phyloP scores from a whole-genome alignment of 2,113 vertebrate genomes.

The Neolamprologus falcicula region DNA sequence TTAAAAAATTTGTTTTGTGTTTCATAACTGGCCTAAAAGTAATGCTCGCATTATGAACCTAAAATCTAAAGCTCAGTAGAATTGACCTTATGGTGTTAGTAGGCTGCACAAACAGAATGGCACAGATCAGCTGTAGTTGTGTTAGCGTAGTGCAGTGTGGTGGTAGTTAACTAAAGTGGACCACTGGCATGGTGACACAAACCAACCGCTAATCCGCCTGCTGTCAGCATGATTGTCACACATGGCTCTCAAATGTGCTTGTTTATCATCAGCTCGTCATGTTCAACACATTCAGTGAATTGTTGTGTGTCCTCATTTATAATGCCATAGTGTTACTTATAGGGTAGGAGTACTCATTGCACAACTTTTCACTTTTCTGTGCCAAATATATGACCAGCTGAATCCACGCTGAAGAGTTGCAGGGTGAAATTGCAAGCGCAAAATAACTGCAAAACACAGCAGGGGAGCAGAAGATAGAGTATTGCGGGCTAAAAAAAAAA shows the following conservation, averaged over 20 bases:
- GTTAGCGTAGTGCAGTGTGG: not conserved
- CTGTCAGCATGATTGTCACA: not conserved
- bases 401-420: not conserved
- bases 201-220: not conserved
- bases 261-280: not conserved
- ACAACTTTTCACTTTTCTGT: not conserved
- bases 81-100: not conserved
- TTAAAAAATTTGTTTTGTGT: not conserved
- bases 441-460: not conserved
- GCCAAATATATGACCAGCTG: not conserved
- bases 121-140: not conserved
- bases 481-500: not conserved
- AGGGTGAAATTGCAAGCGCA: not conserved
- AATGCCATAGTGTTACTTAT: not conserved
- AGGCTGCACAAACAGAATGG: not conserved
- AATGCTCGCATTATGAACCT: not conserved
- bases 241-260: not conserved
- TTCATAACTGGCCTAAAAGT: not conserved
- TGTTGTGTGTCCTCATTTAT: not conserved
- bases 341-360: not conserved
- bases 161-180: slow-evolving; percentile 12
- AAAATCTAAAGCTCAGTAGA: not conserved
- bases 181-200: slow-evolving; percentile 8
- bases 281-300: not conserved
- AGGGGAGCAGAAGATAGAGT: not conserved